Percentiles rank a stretch among this genome's conserved stretches.
Conservation (phyloP, 1,140 invertebrate genomes). For the Nephotettix cincticeps region DNA sequence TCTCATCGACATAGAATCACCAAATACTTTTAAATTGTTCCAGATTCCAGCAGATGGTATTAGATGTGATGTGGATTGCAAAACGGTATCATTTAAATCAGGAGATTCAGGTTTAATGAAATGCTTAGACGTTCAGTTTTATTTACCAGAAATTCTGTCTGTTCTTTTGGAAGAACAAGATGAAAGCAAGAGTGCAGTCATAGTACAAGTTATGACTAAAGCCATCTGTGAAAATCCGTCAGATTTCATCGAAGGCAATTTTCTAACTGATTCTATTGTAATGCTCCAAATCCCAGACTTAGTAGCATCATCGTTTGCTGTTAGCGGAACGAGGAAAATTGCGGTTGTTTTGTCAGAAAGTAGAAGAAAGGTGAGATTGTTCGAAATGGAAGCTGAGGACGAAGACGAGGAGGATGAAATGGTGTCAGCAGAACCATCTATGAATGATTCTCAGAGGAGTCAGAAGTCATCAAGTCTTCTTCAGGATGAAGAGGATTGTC, state of each 20-base stretch:
- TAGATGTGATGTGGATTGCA: background rate
- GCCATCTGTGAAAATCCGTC: constrained; percentile 46
- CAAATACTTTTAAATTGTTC: background rate
- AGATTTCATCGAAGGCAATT: constrained; percentile 46
- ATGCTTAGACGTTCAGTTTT: constrained; percentile 74
- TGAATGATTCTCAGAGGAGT: too few species aligned
- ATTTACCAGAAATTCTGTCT: constrained; percentile 74
- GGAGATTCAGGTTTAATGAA: constrained; percentile 16
- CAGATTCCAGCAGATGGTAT: constrained; percentile 2
- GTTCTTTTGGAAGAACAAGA: constrained; percentile 63
- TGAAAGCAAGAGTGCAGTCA: constrained; percentile 55
- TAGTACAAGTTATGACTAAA: constrained; percentile 66
- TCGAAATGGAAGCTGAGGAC: constrained; percentile 90
- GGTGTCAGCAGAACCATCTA: background rate
- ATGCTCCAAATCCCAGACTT: constrained; percentile 67
- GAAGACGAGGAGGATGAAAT: constrained; percentile 78
- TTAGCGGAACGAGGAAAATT: constrained; percentile 86
- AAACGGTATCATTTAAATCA: constrained; percentile 35
- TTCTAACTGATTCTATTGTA: constrained; percentile 52
- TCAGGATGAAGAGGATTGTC: too few species aligned
- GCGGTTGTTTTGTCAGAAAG: constrained; percentile 81
- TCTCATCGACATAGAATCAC: background rate
- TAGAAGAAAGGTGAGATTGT: constrained; percentile 75
- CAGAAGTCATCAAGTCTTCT: too few species aligned
- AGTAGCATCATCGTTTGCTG: constrained; percentile 69